A percentile compares a stretch with the other conserved stretches of the same genome.
Conservation (phyloP, 2,113 vertebrate genomes). For the Cisticola juncidis region DNA sequence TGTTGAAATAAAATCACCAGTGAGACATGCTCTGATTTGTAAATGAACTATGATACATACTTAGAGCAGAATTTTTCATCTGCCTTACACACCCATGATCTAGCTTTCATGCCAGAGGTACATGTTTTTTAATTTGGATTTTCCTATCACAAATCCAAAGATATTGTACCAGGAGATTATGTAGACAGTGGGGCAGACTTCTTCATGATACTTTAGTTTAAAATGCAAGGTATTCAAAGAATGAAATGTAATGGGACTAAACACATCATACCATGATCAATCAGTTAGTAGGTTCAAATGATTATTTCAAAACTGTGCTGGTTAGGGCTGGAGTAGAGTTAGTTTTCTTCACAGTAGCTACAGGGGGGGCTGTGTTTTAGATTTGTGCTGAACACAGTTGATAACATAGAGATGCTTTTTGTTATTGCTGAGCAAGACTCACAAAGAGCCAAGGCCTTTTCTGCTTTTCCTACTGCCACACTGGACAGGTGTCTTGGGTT, state of each 20-base stretch:
- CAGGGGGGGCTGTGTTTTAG: not conserved
- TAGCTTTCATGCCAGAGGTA: not conserved
- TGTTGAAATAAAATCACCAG: not conserved
- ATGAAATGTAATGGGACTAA: fast-evolving
- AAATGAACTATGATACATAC: not conserved
- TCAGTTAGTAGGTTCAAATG: not conserved
- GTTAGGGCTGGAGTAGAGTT: not conserved
- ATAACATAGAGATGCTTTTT: not conserved
- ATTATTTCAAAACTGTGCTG: not conserved
- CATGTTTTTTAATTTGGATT: not conserved
- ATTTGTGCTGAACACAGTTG: not conserved
- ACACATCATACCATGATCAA: not conserved
- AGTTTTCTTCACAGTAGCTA: not conserved
- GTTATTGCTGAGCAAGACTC: not conserved
- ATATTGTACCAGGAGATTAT: not conserved
- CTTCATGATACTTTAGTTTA: not conserved
- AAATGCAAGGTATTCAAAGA: not conserved
- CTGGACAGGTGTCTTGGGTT: too few species aligned
- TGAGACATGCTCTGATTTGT: not conserved
- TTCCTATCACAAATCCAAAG: not conserved
- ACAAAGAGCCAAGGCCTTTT: not conserved
- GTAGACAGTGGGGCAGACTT: not conserved
- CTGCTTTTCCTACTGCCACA: fast-evolving
- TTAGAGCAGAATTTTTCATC: not conserved
- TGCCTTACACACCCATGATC: not conserved